Evolutionary conservation across 2,888 invertebrate species (phyloP), one percentile per base, ranked within the genome.

Genomic region (Aromia moschata): DNA sequence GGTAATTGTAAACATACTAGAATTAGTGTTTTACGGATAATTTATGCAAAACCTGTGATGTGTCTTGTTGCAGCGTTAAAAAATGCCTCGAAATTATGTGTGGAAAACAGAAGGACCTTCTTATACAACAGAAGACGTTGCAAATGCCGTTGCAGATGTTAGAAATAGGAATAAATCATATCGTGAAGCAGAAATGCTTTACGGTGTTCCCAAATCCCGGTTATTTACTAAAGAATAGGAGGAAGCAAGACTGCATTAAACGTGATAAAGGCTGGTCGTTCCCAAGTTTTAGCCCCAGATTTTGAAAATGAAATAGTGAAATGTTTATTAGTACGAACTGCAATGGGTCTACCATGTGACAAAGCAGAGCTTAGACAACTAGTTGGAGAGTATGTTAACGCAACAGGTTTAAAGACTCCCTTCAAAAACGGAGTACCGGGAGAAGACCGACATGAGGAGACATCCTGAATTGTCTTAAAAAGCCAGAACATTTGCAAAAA

Each of bases 161-260:
- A n/a, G n/a, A n/a, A n/a, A n/a, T n/a, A n/a, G n/a, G 12, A 33
- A 33, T 2, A 33, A 33, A 40, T n/a, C 40, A 1, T 40, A 40
- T 2, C 16, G 40, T 40, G 1, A 40, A 11, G 40, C 40, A 9
- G 40, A 40, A 9, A 11, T 16, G 9, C 9, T 40, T 40, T 40
- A 40, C 12, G 40, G 40, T 40, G 11, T 1, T 9, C 40, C 40
- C 1, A 40, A 40, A 40, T 40, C 40, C n/a, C n/a, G n/a, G n/a
- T n/a, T n/a, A 40, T 25, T 25, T 25, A 16, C 46, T 17, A 57
- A 37, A 52, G n/a, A 20, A 40, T 37, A 11, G 47, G 15, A 1
- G 33, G 17, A 9, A 10, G 37, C 7, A 37, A 38, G 7, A n/a
- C 7, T 30, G 15, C 47, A 7, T 12, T 11, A 1, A 49, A 2